Percentiles rank a stretch among this genome's conserved stretches.
These are phyloP conservation scores for Gobius niger DNA, from an alignment of 2,113 vertebrate genomes.

Conservation along the genomic window DNA sequence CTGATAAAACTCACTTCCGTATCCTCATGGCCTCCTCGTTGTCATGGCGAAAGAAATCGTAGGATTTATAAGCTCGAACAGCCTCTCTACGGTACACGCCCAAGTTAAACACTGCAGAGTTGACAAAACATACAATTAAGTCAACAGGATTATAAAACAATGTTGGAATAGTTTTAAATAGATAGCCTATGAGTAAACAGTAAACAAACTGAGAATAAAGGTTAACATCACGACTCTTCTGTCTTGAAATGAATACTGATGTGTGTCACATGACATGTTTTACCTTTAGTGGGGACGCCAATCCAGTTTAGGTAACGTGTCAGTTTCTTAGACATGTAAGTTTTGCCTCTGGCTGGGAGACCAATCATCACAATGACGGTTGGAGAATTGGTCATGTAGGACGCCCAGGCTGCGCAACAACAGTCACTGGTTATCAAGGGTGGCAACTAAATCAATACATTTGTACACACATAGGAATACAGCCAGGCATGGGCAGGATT, in stretches of 20 bases:
- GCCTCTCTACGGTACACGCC: slow-evolving; percentile 94
- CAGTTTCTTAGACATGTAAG: slow-evolving; percentile 96
- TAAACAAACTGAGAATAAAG: too few species aligned
- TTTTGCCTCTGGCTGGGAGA: slow-evolving; percentile 89
- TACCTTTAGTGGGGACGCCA: slow-evolving; percentile 96
- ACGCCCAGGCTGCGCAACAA: slow-evolving; percentile 87
- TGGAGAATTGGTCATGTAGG: slow-evolving; percentile 97
- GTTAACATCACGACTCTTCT: too few species aligned
- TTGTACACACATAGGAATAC: not conserved
- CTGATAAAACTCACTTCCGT: slow-evolving; percentile 84
- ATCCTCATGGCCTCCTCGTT: slow-evolving; percentile 97
- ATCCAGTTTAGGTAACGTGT: slow-evolving; percentile 99
- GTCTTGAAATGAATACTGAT: not conserved
- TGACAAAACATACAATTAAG: slow-evolving; percentile 17
- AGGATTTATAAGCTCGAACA: slow-evolving; percentile 92
- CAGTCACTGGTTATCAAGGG: not conserved
- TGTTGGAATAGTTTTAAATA: too few species aligned
- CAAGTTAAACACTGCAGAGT: slow-evolving; percentile 91
- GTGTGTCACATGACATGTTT: not conserved
- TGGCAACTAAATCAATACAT: not conserved
- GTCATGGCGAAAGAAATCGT: slow-evolving; percentile 96
- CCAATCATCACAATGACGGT: slow-evolving; percentile 98
- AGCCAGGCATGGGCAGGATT: not conserved
- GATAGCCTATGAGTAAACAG: too few species aligned
- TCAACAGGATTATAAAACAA: not conserved